These are phyloP conservation scores for Protonemura montana DNA, from an alignment of 2,888 invertebrate genomes.

Conservation along the genomic window DNA sequence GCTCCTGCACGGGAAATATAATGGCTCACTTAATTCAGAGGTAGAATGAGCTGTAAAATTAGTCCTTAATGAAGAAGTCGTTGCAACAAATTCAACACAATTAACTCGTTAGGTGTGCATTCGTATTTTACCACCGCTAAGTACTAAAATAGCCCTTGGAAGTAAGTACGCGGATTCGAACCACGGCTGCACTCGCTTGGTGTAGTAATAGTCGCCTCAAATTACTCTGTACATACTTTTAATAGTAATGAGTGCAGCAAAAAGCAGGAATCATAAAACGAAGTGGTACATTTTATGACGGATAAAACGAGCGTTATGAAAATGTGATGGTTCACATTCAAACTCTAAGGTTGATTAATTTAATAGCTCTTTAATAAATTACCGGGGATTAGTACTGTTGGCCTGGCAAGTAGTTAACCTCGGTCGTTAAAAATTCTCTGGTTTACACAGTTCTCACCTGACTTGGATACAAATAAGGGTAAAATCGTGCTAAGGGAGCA, in stretches of 20 bases:
- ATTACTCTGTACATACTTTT: not conserved
- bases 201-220: not conserved
- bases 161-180: not conserved
- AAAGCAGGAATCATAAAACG: not conserved
- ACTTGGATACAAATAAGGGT: not conserved
- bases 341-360: not conserved
- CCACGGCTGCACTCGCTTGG: not conserved
- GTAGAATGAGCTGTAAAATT: not conserved
- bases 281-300: slow-evolving; percentile 7
- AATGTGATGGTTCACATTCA: not conserved
- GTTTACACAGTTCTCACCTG: not conserved
- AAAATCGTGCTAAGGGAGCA: no score
- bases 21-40: not conserved
- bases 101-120: not conserved
- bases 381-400: not conserved
- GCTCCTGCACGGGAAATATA: not conserved
- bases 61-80: not conserved
- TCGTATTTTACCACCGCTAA: slow-evolving; percentile 7
- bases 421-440: not conserved
- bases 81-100: slow-evolving; percentile 12
- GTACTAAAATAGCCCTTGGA: not conserved
- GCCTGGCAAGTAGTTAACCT: not conserved
- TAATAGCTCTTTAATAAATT: not conserved
- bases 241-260: not conserved
- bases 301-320: not conserved